Evolutionary conservation across 2,113 vertebrate genomes (phyloP), one percentile per base, ranked within the genome.

Genomic region (Sander lucioperca): DNA sequence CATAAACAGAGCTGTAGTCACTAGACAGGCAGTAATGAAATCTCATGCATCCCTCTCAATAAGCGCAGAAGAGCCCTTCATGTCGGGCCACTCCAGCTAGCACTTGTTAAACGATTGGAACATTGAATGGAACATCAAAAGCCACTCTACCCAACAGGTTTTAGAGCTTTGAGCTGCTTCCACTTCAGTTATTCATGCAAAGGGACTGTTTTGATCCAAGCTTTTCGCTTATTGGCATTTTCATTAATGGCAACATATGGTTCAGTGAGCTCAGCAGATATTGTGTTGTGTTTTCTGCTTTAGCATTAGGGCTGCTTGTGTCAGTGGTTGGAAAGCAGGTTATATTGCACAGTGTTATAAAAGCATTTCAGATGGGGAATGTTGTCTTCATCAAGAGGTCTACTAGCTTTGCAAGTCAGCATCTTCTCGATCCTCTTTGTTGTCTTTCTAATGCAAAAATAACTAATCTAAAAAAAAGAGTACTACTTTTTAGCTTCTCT

Each of bases 41-140:
- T 86, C 75, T 65, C 75, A 79, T 88, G 73, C 62, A 72, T 88
- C 58, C 6, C 80, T 72, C 79, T 88, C 78, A 79, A 86, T 86
- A 79, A 92, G 85, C 36, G 21, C 66, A 82, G 53, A 51, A 87
- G 71, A 80, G 82, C 78, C 77, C 82, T 89, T 80, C 84, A 89
- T 77, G 84, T 69, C 21, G 14, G 77, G 68, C 48, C 77, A 75
- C 91, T 89, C 75, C 59, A 82, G 74, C 74, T 48, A n/a, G 59
- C 89, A 80, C 90, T 93, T 88, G 86, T 86, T 80, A 86, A 92
- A 89, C 79, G 82, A 91, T 85, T 83, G 87, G 68, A 85, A 53
- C 76, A n/a, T 45, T 86, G 88, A 91, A 90, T 72, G 69, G 59
- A 86, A 83, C 81, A 88, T 91, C 76, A 88, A 73, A 88, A 88